These are phyloP conservation scores for Drosophila persimilis DNA, from an alignment of 1,140 invertebrate species.

Conservation along the genomic window DNA sequence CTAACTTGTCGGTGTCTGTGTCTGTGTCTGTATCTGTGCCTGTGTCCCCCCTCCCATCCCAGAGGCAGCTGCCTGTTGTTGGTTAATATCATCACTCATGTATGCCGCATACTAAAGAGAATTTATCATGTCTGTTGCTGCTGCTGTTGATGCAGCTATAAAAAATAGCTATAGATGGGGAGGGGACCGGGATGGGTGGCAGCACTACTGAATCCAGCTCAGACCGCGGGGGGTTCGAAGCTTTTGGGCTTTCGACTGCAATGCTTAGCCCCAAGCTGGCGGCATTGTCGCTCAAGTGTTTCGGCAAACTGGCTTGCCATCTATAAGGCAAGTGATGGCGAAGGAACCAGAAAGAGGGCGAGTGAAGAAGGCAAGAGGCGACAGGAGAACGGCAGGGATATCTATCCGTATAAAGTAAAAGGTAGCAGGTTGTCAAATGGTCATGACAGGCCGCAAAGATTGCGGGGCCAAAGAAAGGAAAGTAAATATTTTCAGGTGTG, in stretches of 20 bases:
- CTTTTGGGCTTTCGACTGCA: slow-evolving; percentile 51
- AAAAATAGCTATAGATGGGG: slow-evolving; percentile 16
- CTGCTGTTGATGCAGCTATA: slow-evolving; percentile 38
- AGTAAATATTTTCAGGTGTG: neutral
- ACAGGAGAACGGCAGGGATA: slow-evolving; percentile 1
- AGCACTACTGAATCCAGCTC: neutral
- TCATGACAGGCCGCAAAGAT: slow-evolving; percentile 4
- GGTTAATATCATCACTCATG: slow-evolving; percentile 80
- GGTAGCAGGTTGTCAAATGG: slow-evolving; percentile 16
- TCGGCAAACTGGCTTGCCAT: slow-evolving; percentile 44
- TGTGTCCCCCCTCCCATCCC: neutral
- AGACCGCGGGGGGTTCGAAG: slow-evolving; percentile 32
- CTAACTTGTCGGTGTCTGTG: slow-evolving; percentile 14
- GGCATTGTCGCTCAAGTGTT: slow-evolving; percentile 76
- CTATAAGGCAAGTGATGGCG: slow-evolving; percentile 25
- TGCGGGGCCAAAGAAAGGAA: neutral
- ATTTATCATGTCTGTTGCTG: slow-evolving; percentile 77
- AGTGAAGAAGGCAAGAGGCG: neutral
- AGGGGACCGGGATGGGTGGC: too few species aligned
- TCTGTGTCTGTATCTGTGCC: neutral
- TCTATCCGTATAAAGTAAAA: neutral
- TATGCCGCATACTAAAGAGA: slow-evolving; percentile 80
- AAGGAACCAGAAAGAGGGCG: neutral
- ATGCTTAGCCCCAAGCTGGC: slow-evolving; percentile 33
- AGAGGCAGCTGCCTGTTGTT: slow-evolving; percentile 52